Base-by-base conservation (phyloP, 2,888 invertebrate genomes). In the Latrodectus elegans region DNA sequence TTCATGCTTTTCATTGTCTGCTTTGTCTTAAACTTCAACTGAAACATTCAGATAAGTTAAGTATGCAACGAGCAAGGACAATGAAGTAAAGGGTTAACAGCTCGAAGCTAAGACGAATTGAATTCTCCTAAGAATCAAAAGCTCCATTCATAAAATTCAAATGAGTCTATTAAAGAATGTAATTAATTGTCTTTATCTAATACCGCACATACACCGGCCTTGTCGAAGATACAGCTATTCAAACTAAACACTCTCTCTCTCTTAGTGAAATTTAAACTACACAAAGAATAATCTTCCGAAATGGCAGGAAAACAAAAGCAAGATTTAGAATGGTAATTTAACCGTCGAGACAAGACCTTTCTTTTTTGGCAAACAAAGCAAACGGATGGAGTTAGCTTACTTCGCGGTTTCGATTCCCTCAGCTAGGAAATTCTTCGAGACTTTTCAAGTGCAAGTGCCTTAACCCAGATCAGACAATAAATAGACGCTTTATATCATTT, bases 401-500 rank as follows among this genome's bases (percentile, higher is more conserved):
- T 14, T 10, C 1, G 55, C 55, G 14, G 55, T 55, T 55, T 55
- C 55, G 14, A 55, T 55, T 55, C 55, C 55, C 55, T 55, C 2
- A 14, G 55, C 55, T 1, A 55, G 14, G 55, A 55, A 55, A 12
- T 1, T 55, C 3, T 72, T 72, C 51, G 38, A 60, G 22, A 22
- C 74, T 14, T 26, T 12, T n/a, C 22, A 75, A 26, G 38, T 26
- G n/a, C 51, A 60, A 76, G 83, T 83, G 75, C 83, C 26, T 83
- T 83, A 83, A 83, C 83, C 83, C 76, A 83, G 60, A 82, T 64
- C 83, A 71, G 71, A 83, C 76, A 83, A 83, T 71, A 70, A 83
- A 83, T 83, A 64, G 76, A 70, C 53, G 83, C 76, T 83, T 83
- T 83, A 83, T 38, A 83, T 82, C 82, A 81, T 65, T 51, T 14